These are phyloP conservation scores for Dendronephthya gigantea DNA, from an alignment of 64 coral and sea anemone genomes.

Conservation along the genomic window DNA sequence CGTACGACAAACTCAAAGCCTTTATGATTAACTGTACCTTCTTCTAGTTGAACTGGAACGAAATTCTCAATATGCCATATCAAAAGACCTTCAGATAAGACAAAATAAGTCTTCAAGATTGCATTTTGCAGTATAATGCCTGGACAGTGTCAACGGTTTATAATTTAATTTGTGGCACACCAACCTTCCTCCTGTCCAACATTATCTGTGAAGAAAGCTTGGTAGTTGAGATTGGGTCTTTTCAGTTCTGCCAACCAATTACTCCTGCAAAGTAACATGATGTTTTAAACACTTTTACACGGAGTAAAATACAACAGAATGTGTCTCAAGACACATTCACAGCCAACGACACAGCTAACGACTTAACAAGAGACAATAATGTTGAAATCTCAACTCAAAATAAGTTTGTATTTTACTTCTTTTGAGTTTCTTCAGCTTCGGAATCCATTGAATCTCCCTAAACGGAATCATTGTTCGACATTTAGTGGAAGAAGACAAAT, in stretches of 20 bases:
- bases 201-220: constrained; percentile 2
- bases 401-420: background rate
- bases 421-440: background rate
- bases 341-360: too few species aligned
- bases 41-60: background rate
- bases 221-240: background rate
- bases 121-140: too few species aligned
- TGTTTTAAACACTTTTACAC: background rate
- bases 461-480: background rate
- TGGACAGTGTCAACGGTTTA: too few species aligned
- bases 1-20: too few species aligned
- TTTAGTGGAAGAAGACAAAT: too few species aligned
- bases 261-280: background rate
- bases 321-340: too few species aligned
- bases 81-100: background rate
- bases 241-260: background rate
- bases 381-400: background rate
- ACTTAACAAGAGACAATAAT: too few species aligned
- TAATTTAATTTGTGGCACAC: background rate
- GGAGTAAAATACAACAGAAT: too few species aligned
- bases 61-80: constrained; percentile 20
- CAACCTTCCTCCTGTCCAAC: constrained; percentile 1
- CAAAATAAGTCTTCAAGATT: background rate
- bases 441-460: background rate
- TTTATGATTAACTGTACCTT: background rate